Percentiles rank a stretch among this genome's conserved stretches.
These are phyloP conservation scores for Lycophotia porphyrea DNA, from an alignment of 2,888 invertebrate genomes.

Conservation along the genomic window DNA sequence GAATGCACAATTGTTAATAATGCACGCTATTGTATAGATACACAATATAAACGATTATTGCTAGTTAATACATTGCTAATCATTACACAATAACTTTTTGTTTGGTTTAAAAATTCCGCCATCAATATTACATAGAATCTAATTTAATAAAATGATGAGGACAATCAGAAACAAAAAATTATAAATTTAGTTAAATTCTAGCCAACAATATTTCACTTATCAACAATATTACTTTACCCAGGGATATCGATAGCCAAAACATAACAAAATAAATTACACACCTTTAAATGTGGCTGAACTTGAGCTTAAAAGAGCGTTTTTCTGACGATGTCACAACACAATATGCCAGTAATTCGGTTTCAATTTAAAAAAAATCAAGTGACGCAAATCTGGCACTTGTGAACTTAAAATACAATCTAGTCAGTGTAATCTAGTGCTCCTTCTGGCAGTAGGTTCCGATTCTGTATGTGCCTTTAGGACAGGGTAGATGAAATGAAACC, in stretches of 20 bases:
- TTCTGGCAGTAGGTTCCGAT: neutral
- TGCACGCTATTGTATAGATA: neutral
- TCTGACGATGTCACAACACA: neutral
- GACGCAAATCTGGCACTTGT: neutral
- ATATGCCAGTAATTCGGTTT: neutral
- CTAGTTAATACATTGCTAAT: neutral
- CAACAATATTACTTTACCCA: neutral
- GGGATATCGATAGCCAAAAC: neutral
- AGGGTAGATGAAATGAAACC: fast-evolving
- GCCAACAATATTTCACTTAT: conserved; percentile 1
- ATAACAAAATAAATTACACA: conserved; percentile 3
- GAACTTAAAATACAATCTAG: neutral
- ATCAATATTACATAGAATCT: neutral
- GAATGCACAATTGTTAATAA: neutral
- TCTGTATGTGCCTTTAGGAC: neutral
- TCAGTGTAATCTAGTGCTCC: neutral
- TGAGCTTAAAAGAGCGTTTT: neutral
- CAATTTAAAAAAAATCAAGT: neutral
- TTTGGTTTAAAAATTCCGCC: neutral
- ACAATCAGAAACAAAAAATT: neutral
- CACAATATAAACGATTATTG: neutral
- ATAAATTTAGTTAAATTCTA: neutral
- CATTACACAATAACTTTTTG: neutral
- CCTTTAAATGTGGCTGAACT: neutral
- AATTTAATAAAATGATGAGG: neutral